Percentiles rank a stretch among this genome's conserved stretches.
Evolutionary conservation across 2,888 invertebrate species (phyloP).

Genomic region (Cordilura impudica): DNA sequence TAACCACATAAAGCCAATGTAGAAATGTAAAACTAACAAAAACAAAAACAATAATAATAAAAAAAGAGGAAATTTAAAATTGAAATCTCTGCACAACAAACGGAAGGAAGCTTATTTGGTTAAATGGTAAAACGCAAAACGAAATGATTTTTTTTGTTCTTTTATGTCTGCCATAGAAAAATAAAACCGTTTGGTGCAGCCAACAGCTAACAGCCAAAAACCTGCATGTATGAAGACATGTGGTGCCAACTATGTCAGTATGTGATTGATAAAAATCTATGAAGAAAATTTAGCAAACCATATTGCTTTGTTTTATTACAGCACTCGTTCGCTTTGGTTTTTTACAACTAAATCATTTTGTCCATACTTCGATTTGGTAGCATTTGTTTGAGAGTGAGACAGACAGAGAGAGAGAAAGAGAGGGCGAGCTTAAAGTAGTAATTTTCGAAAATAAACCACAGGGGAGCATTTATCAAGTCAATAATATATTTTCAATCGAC

Average conservation of each 20-base stretch:
- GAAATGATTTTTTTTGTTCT: constrained; percentile 27
- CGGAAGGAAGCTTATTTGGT: constrained; percentile 55
- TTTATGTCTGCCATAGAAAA: not conserved
- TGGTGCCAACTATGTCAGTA: constrained; percentile 47
- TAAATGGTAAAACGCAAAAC: constrained; percentile 53
- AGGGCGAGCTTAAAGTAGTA: constrained; percentile 14
- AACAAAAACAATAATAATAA: not conserved
- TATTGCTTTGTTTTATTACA: constrained; percentile 32
- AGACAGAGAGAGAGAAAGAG: constrained; percentile 2
- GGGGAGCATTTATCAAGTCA: constrained; percentile 63
- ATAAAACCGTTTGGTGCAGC: not conserved
- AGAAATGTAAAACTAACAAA: not conserved
- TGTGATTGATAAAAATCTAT: constrained; percentile 59
- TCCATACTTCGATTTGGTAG: constrained; percentile 24
- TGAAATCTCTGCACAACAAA: constrained; percentile 33
- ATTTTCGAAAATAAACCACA: constrained; percentile 48
- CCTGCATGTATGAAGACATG: constrained; percentile 6
- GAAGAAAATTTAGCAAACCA: constrained; percentile 41
- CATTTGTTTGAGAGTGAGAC: constrained; percentile 37
- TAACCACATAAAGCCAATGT: not conserved
- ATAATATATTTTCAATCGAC: constrained; percentile 63
- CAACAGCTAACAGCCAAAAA: not conserved
- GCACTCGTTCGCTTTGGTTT: not conserved
- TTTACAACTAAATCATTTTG: constrained; percentile 30
- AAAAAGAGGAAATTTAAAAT: constrained; percentile 6